Base-by-base conservation (phyloP, 2,888 invertebrate genomes). In the Agriopis marginaria region DNA sequence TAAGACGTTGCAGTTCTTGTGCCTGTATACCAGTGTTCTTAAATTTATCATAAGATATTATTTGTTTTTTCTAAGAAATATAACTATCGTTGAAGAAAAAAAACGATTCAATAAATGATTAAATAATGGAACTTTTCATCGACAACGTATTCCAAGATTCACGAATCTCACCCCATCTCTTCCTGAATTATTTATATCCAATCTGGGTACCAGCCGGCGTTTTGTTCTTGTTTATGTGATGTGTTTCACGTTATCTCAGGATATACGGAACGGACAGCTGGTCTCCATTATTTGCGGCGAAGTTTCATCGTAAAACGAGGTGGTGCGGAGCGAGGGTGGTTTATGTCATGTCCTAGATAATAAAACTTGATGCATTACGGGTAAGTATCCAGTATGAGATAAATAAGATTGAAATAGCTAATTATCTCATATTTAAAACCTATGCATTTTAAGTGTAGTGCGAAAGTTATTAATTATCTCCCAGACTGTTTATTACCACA, bases 101-200 rank as follows among this genome's bases (percentile, higher is more conserved):
- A 32, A 32, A 32, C 32, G 5, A 32, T 32, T 32, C 32, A 32
- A 32, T 32, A 32, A 32, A 32, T 32, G 32, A 5, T 32, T 32
- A 32, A 32, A 54, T 54, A 12, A 54, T 12, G n/a, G 39, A 54
- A 54, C 51, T n/a, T 45, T 12, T 49, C 10, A 49, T 39, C 17
- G 66, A 51, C 9, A 63, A 6, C 42, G 40, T 50, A 8, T 55
- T 10, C 4, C 7, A 54, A 61, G 14, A 56, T 50, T 32, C 23
- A 51, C 42, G 51, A 62, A 60, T n/a, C 49, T 49, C 49, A 40
- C 44, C 49, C 42, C 45, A 56, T 50, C 66, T 65, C 64, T 71
- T 11, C 40, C 62, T 79, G 83, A 82, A 82, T 82, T 79, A 83
- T 83, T 81, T 81, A 82, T 81, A 77, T 79, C 79, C 82, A 84